Evolutionary conservation across 2,888 invertebrate species (phyloP), one percentile per base, ranked within the genome.

Genomic region (Nephrotoma guestfalica): DNA sequence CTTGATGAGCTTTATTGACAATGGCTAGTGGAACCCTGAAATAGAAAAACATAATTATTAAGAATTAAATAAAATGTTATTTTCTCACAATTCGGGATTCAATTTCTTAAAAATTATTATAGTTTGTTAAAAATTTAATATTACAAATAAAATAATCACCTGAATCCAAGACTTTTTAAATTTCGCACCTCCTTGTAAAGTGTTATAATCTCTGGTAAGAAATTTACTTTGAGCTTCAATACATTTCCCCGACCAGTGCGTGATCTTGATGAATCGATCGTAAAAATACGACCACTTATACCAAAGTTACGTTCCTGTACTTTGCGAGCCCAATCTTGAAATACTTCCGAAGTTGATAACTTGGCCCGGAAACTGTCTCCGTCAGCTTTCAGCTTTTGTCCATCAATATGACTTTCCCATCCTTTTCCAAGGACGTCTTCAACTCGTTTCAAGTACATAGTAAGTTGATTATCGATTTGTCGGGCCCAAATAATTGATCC

Each of bases 401-500:
- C 99, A 92, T 99, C 99, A 86, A 99, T 97, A 91, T 99, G 99
- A 89, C 97, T 98, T 91, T 99, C 99, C 99, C 99, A 99, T 57
- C 98, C 98, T 91, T 98, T 98, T 86, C 97, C 99, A 86, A 99
- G 94, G 40, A 99, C 99, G 93, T 99, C 99, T 92, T 99, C 99
- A 0, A 99, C 99, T 88, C 99, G 94, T 90, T 97, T 96, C 91
- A 99, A 94, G 92, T 99, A 99, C 88, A 98, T 97, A 13, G 97
- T 97, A 86, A 99, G 93, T 91, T 99, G 99, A 88, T 98, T 95
- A 92, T 99, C 99, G 89, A 99, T 99, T 93, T 99, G 97, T 89
- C 97, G 96, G 4, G 99, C 98, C 99, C 99, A 99, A 89, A 99
- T 98, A 89, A 99, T 99, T 86, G 98, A 98, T 0, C 99, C 99